Evolutionary conservation across 2,113 vertebrate genomes (phyloP), one percentile per base, ranked within the genome.

Genomic region (Petrocephalus microphthalmus): DNA sequence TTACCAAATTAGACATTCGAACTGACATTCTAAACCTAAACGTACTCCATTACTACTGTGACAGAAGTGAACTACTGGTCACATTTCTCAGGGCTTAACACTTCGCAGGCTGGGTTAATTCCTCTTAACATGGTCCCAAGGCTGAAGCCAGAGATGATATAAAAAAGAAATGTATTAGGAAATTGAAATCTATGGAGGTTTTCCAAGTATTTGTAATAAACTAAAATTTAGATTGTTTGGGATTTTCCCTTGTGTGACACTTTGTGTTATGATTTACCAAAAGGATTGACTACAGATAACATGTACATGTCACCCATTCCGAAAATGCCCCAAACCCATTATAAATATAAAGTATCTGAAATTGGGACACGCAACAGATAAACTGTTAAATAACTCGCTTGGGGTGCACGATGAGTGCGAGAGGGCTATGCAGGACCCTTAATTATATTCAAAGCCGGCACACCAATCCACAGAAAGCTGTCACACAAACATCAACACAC

Each of bases 401-500:
- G 60, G n/a, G 47, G 49, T 74, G 52, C 33, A 11, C 13, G 54
- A 1, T 3, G 22, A 45, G 22, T 74, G 20, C 47, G 60, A 71
- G 25, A 47, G 84, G 45, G 22, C 37, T 20, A 51, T 57, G 15
- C 29, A 82, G 7, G n/a, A 20, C 11, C 15, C 29, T 47, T 29
- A 56, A 42, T 94, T 94, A 93, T 93, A 94, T 93, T 91, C 91
- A 93, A 91, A 54, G 17, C 17, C 7, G 71, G n/a, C 56, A 20
- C n/a, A 17, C 53, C 51, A 37, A 49, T 51, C 37, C 71, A 37
- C 33, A 42, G 60, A 13, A 42, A 15, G 71, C 88, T 94, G 95
- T 95, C 95, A 96, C 94, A 94, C 92, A 95, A 95, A 96, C 95
- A 94, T 95, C 95, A 95, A 93, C 92, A 93, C 93, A 94, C 94